Evolutionary conservation across 2,113 vertebrate genomes (phyloP).

Genomic region (Eidolon helvum): DNA sequence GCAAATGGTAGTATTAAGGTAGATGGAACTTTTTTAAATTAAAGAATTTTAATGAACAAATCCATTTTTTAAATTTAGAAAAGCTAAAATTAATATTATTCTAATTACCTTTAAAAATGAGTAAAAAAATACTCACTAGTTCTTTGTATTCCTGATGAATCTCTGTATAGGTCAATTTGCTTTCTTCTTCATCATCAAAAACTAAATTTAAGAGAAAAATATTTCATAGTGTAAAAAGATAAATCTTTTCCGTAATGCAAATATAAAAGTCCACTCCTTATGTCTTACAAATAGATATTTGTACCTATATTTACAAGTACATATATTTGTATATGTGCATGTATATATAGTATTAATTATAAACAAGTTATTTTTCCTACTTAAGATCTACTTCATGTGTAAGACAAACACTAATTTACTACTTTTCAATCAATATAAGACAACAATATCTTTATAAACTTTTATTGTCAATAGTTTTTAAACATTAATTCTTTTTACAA

Average conservation of each 20-base stretch:
- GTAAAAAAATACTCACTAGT: slow-evolving; percentile 87
- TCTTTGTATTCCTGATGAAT: slow-evolving; percentile 97
- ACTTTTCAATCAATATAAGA: slow-evolving; percentile 18
- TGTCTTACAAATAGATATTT: neutral
- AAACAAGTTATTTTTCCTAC: slow-evolving; percentile 17
- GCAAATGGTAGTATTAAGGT: neutral
- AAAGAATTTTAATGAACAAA: slow-evolving; percentile 21
- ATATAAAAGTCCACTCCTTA: neutral
- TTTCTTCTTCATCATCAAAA: slow-evolving; percentile 99
- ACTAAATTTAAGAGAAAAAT: slow-evolving; percentile 84
- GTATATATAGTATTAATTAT: neutral
- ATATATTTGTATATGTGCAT: neutral
- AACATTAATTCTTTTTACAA: slow-evolving; percentile 49
- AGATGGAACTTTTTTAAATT: neutral
- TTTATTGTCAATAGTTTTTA: slow-evolving; percentile 19
- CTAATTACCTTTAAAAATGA: slow-evolving; percentile 36
- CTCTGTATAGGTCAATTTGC: slow-evolving; percentile 96
- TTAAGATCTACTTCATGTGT: slow-evolving; percentile 23
- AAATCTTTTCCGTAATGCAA: slow-evolving; percentile 39
- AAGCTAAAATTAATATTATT: neutral
- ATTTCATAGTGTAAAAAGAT: neutral
- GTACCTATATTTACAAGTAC: neutral
- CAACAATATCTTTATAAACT: neutral
- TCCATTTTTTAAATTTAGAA: neutral
- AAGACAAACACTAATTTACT: neutral